phyloP scores from a whole-genome alignment of 2,113 vertebrate genomes.

The Notarius quadriscutis region DNA sequence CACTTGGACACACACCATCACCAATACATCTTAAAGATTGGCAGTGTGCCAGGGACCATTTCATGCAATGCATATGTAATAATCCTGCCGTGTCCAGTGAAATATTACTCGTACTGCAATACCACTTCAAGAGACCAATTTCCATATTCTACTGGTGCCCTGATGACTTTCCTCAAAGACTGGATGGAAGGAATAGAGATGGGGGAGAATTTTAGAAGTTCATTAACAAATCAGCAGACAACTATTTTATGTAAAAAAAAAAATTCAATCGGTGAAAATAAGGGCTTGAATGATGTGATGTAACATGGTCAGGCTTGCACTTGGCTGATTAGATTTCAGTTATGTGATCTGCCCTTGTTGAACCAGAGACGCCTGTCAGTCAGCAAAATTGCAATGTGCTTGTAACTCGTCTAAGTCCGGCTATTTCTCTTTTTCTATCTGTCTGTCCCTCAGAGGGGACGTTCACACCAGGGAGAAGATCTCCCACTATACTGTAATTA shows the following conservation, averaged over 20 bases:
- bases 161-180: conserved; percentile 3
- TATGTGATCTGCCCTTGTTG: background rate
- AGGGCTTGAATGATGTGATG: background rate
- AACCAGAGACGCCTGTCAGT: background rate
- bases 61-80: conserved; percentile 49
- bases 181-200: background rate
- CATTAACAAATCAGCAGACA: background rate
- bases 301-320: background rate
- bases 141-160: conserved; percentile 45
- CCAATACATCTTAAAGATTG: conserved; percentile 9
- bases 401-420: background rate
- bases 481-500: conserved; percentile 41
- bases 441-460: background rate
- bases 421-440: background rate
- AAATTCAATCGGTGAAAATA: background rate
- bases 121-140: conserved; percentile 51
- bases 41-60: conserved; percentile 50
- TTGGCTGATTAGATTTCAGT: background rate
- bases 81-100: conserved; percentile 53
- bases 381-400: background rate
- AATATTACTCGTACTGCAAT: conserved; percentile 30
- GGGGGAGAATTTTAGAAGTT: background rate
- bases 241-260: background rate
- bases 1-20: conserved; percentile 55
- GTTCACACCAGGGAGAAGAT: conserved; percentile 4